Percentiles rank a stretch among this genome's conserved stretches.
Evolutionary conservation across 2,113 vertebrate genomes (phyloP).

Genomic region (Halichoeres trimaculatus): DNA sequence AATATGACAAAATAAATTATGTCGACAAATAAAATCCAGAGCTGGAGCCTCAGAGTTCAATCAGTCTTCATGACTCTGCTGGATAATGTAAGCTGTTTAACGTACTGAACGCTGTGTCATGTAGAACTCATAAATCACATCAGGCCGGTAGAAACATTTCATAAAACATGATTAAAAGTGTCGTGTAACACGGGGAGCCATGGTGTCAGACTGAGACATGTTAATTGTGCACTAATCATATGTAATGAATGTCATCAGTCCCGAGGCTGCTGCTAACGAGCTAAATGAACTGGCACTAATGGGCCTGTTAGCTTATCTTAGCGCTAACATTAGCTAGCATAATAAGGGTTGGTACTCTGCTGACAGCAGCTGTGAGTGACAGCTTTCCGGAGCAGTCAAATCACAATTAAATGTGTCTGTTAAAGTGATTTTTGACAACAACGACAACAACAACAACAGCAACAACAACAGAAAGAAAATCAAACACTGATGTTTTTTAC

Average conservation of each 20-base stretch:
- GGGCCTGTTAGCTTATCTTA: conserved; percentile 76
- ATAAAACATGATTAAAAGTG: conserved; percentile 80
- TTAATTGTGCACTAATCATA: conserved; percentile 82
- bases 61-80: conserved; percentile 15
- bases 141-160: conserved; percentile 65
- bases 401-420: conserved; percentile 44
- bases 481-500: conserved; percentile 10
- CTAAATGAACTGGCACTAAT: conserved; percentile 84
- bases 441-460: too few species aligned
- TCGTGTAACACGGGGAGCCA: conserved; percentile 76
- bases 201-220: conserved; percentile 73
- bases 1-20: conserved; percentile 1
- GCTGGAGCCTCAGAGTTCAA: conserved; percentile 59
- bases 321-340: conserved; percentile 68
- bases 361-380: conserved; percentile 58
- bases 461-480: conserved; percentile 44
- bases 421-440: conserved; percentile 24
- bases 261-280: conserved; percentile 77
- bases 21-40: conserved; percentile 13
- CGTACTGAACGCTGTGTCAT: conserved; percentile 67
- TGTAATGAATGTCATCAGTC: conserved; percentile 83
- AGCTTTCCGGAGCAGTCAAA: conserved; percentile 47
- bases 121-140: conserved; percentile 78
- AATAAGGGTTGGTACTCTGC: conserved; percentile 64
- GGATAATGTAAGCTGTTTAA: conserved; percentile 60